Percentiles rank a stretch among this genome's conserved stretches.
phyloP scores from a whole-genome alignment of 2,888 invertebrate species.

The Trissonchulus sp. region DNA sequence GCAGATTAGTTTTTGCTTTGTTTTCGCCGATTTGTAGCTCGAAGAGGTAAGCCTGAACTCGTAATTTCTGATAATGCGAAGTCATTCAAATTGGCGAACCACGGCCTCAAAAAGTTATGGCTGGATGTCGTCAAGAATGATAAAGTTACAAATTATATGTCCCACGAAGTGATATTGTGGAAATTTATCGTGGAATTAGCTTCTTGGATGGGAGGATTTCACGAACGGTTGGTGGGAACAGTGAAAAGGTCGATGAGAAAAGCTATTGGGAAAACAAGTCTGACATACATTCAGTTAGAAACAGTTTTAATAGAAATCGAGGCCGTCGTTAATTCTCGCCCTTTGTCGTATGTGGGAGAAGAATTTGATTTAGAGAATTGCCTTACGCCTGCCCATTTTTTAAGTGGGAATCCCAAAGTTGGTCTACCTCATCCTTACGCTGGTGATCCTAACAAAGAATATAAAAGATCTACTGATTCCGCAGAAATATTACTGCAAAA shows the following conservation, averaged over 20 bases:
- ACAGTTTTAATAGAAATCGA: neutral
- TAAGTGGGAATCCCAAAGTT: too few relatives aligned
- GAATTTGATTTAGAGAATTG: too few relatives aligned
- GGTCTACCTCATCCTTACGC: too few relatives aligned
- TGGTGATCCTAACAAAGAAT: too few relatives aligned
- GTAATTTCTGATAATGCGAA: conserved; percentile 53
- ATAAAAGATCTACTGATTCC: too few relatives aligned
- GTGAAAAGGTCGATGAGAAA: conserved; percentile 46
- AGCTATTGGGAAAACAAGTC: neutral
- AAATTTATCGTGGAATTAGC: neutral
- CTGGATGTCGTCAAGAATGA: neutral
- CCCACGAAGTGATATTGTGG: neutral
- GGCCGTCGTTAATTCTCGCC: neutral
- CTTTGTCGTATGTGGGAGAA: neutral
- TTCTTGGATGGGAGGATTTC: conserved; percentile 39
- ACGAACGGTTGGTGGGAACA: conserved; percentile 52
- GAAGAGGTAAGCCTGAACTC: conserved; percentile 45
- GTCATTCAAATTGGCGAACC: conserved; percentile 51
- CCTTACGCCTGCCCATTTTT: too few relatives aligned
- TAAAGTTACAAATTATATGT: neutral
- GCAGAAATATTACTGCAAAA: too few relatives aligned
- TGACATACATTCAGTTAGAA: neutral
- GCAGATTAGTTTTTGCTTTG: too few relatives aligned
- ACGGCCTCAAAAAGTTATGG: conserved; percentile 42
- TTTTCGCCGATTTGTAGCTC: conserved; percentile 47